These are phyloP conservation scores for Nowickia ferox DNA, from an alignment of 2,888 invertebrate genomes.

Conservation along the genomic window DNA sequence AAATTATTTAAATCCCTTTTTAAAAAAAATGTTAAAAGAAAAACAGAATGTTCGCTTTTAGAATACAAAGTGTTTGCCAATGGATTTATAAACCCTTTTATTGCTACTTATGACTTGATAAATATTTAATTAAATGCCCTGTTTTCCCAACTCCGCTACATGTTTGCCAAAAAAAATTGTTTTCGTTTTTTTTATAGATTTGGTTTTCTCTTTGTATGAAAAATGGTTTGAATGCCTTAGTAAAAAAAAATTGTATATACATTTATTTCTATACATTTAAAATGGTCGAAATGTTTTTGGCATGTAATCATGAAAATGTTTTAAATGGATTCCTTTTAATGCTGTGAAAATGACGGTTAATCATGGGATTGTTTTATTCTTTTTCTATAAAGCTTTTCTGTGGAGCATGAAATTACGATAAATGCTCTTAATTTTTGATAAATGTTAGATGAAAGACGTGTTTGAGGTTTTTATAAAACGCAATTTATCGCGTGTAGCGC, in stretches of 20 bases:
- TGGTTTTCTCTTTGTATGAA: not conserved
- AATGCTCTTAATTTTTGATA: not conserved
- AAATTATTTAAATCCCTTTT: slow-evolving; percentile 13
- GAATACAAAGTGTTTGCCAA: slow-evolving; percentile 58
- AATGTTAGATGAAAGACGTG: no score
- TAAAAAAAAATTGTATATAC: not conserved
- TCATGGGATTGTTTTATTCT: not conserved
- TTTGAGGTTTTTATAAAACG: no score
- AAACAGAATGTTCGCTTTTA: slow-evolving; percentile 7
- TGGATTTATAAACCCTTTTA: slow-evolving; percentile 66
- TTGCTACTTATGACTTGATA: slow-evolving; percentile 68
- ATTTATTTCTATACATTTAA: slow-evolving; percentile 24
- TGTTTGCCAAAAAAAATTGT: slow-evolving; percentile 35
- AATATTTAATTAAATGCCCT: slow-evolving; percentile 69
- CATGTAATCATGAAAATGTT: slow-evolving; percentile 57
- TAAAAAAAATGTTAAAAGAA: not conserved
- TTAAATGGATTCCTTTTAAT: slow-evolving; percentile 50
- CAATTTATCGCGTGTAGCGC: no score
- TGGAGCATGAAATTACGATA: not conserved
- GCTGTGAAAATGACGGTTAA: slow-evolving; percentile 52
- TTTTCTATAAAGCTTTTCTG: not conserved
- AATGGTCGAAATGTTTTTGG: slow-evolving; percentile 54
- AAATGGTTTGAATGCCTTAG: slow-evolving; percentile 22
- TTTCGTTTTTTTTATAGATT: slow-evolving; percentile 5
- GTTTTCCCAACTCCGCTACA: slow-evolving; percentile 27